Evolutionary conservation across 2,888 invertebrate species (phyloP).

Genomic region (Tiphia femorata): DNA sequence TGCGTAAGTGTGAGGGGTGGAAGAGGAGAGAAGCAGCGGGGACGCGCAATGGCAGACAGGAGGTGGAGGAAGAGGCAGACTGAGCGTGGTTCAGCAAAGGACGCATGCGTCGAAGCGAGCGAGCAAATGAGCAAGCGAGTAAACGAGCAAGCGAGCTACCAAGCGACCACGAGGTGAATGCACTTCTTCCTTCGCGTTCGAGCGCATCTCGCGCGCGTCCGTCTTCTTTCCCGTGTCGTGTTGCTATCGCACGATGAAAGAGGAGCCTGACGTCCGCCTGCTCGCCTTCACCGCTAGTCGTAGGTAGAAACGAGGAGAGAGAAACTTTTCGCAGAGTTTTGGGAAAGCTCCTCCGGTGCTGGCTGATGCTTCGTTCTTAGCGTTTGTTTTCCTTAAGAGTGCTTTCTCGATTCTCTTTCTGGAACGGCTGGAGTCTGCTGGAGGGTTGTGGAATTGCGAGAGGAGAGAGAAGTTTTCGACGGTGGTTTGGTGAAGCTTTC

Average conservation of each 20-base stretch:
- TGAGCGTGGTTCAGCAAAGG: no score
- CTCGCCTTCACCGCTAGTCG: no score
- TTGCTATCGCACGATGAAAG: no score
- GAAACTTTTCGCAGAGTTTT: background rate
- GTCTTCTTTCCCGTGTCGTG: conserved; percentile 12
- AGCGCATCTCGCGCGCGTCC: background rate
- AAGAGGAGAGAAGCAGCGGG: conserved; percentile 35
- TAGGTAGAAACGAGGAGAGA: background rate
- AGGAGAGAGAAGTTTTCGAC: no score
- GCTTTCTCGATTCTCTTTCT: background rate
- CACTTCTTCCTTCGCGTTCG: conserved; percentile 35
- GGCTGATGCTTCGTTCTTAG: background rate
- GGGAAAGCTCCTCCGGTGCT: background rate
- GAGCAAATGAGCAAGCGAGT: no score
- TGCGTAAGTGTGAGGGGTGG: conserved; percentile 46
- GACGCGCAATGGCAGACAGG: conserved; percentile 20
- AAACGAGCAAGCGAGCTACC: no score
- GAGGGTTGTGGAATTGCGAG: no score
- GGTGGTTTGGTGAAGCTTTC: no score
- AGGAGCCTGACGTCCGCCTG: no score
- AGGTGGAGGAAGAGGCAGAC: no score
- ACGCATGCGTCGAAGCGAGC: no score
- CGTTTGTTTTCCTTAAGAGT: background rate
- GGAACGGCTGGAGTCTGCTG: no score
- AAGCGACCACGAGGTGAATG: conserved; percentile 50